Conservation (phyloP, 2,113 vertebrate genomes). For the Aepyceros melampus region DNA sequence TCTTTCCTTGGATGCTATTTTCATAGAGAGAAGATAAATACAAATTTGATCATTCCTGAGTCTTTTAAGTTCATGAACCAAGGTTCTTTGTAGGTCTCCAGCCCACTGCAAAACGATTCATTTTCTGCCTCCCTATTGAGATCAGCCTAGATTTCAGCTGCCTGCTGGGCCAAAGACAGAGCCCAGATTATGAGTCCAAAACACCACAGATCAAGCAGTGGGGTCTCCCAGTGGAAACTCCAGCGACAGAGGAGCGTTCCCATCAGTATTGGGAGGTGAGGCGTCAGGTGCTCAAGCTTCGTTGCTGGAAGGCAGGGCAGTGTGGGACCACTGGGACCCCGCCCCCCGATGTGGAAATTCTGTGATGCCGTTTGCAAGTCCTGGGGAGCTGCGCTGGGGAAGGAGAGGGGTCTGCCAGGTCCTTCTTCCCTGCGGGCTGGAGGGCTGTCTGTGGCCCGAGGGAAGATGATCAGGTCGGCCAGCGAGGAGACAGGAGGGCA, state of each 20-base stretch:
- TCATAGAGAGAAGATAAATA: neutral
- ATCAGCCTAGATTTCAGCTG: neutral
- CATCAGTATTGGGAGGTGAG: accelerated
- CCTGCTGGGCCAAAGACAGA: neutral
- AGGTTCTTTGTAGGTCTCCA: neutral
- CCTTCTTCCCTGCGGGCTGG: neutral
- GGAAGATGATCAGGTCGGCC: accelerated
- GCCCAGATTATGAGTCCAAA: neutral
- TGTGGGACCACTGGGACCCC: accelerated
- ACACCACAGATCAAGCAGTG: neutral
- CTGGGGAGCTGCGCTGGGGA: neutral
- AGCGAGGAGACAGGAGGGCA: accelerated
- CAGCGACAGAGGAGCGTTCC: neutral
- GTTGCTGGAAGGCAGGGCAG: neutral
- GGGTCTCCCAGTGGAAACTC: neutral
- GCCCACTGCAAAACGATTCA: neutral
- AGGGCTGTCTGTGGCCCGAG: accelerated
- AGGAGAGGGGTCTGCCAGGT: too few relatives aligned
- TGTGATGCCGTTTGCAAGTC: neutral
- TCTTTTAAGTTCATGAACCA: neutral
- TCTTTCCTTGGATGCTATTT: neutral
- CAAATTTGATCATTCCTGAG: neutral
- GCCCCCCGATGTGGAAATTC: neutral
- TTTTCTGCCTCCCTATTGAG: neutral
- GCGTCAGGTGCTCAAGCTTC: accelerated